These are phyloP conservation scores for Melieria omissa DNA, from an alignment of 2,888 invertebrate species.

Conservation along the genomic window DNA sequence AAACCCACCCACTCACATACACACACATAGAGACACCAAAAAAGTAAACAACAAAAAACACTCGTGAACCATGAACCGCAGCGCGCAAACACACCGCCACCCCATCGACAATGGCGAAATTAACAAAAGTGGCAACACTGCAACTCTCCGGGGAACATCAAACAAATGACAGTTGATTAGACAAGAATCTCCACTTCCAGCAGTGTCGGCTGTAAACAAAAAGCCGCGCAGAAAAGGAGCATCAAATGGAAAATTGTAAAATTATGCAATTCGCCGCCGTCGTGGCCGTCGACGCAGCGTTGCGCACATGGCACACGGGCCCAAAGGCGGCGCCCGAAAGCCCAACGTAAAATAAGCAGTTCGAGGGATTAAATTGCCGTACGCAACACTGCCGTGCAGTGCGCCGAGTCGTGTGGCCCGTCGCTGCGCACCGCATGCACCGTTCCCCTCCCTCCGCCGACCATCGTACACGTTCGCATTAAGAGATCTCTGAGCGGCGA, in stretches of 20 bases:
- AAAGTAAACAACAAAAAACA: slow-evolving; percentile 32
- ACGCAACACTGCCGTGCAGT: slow-evolving; percentile 6
- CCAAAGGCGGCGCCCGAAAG: background rate
- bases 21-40: slow-evolving; percentile 40
- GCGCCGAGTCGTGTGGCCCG: background rate
- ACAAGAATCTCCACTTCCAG: slow-evolving; percentile 57
- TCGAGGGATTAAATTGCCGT: slow-evolving; percentile 32
- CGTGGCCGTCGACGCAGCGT: slow-evolving; percentile 19
- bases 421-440: background rate
- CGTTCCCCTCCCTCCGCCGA: background rate
- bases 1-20: background rate
- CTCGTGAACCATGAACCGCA: too few relatives aligned
- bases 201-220: slow-evolving; percentile 20
- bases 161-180: slow-evolving; percentile 66
- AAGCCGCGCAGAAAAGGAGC: slow-evolving; percentile 47
- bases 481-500: slow-evolving; percentile 32
- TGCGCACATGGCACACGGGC: background rate
- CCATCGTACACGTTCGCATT: slow-evolving; percentile 3
- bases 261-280: slow-evolving; percentile 58
- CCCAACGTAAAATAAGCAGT: slow-evolving; percentile 24
- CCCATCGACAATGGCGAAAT: slow-evolving; percentile 45
- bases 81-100: slow-evolving; percentile 5
- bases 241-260: slow-evolving; percentile 65
- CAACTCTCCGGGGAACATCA: slow-evolving; percentile 61
- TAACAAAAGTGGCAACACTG: slow-evolving; percentile 57